phyloP scores from a whole-genome alignment of 2,797 vertebrate genomes.

The Epinephelus awoara region DNA sequence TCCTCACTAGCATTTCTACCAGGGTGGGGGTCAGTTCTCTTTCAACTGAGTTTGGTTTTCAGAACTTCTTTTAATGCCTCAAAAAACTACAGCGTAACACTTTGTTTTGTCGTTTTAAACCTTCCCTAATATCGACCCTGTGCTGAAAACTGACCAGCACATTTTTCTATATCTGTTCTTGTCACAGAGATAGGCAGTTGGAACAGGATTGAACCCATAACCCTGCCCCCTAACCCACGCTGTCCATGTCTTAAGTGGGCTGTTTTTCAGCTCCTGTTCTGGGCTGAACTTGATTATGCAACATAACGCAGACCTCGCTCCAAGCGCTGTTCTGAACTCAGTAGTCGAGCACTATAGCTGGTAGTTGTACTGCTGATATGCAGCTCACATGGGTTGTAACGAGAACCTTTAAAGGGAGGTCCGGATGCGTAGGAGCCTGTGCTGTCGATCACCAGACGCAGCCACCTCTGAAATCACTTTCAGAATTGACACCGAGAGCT shows the following conservation, averaged over 20 bases:
- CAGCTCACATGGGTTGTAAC: slow-evolving; percentile 24
- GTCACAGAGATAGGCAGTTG: neutral
- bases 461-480: neutral
- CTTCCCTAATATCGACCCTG: too few species aligned
- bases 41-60: neutral
- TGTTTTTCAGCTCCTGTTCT: slow-evolving; percentile 61
- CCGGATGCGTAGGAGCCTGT: slow-evolving; percentile 17
- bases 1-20: slow-evolving; percentile 65
- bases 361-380: slow-evolving; percentile 39
- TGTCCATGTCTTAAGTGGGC: slow-evolving; percentile 69
- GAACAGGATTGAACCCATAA: slow-evolving; percentile 29
- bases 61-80: slow-evolving; percentile 17
- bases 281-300: slow-evolving; percentile 83
- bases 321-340: slow-evolving; percentile 53
- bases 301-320: slow-evolving; percentile 70
- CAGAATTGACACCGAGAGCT: neutral
- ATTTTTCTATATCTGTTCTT: neutral
- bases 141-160: slow-evolving; percentile 17
- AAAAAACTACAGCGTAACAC: slow-evolving; percentile 5
- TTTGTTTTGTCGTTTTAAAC: neutral
- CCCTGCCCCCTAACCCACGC: slow-evolving; percentile 38
- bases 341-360: slow-evolving; percentile 38
- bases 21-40: slow-evolving; percentile 27
- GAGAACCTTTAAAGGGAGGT: slow-evolving; percentile 36
- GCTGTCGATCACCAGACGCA: slow-evolving; percentile 5